A percentile compares a stretch with the other conserved stretches of the same genome.
Evolutionary conservation across 2,888 invertebrate genomes (phyloP).

Genomic region (Polymixis flavicincta): DNA sequence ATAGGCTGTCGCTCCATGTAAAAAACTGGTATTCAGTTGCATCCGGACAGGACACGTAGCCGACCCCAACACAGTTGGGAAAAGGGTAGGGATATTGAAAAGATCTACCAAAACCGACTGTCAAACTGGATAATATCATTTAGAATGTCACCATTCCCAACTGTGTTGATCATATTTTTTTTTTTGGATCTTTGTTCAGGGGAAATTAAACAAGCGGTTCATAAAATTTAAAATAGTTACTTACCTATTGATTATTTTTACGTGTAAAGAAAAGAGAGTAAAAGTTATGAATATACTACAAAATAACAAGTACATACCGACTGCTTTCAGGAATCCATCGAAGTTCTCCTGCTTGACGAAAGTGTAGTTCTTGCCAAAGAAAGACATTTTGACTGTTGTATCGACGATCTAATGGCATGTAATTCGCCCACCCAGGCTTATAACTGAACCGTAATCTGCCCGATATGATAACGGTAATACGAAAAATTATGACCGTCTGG

Average conservation of each 20-base stretch:
- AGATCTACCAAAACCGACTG: background rate
- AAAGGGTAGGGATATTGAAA: background rate
- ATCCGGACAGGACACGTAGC: too few relatives aligned
- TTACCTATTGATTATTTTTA: background rate
- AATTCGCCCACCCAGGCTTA: constrained; percentile 22
- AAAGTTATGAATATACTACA: background rate
- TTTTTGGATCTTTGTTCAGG: too few relatives aligned
- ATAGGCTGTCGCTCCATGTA: too few relatives aligned
- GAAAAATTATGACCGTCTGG: constrained; percentile 21
- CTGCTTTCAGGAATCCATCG: constrained; percentile 69
- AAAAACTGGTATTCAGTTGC: too few relatives aligned
- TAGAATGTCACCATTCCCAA: too few relatives aligned
- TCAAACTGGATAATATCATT: background rate
- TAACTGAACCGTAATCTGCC: constrained; percentile 48
- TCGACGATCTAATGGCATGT: constrained; percentile 6
- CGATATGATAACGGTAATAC: constrained; percentile 44
- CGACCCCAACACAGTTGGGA: too few relatives aligned
- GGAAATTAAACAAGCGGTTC: background rate
- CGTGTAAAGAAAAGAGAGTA: background rate
- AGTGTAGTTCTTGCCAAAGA: constrained; percentile 70
- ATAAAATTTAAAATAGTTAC: background rate
- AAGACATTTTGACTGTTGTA: constrained; percentile 69
- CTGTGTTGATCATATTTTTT: too few relatives aligned
- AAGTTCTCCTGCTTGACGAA: constrained; percentile 71
- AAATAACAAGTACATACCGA: constrained; percentile 61